Conservation (phyloP, 2,888 invertebrate genomes). For the Cephus rjabovi region DNA sequence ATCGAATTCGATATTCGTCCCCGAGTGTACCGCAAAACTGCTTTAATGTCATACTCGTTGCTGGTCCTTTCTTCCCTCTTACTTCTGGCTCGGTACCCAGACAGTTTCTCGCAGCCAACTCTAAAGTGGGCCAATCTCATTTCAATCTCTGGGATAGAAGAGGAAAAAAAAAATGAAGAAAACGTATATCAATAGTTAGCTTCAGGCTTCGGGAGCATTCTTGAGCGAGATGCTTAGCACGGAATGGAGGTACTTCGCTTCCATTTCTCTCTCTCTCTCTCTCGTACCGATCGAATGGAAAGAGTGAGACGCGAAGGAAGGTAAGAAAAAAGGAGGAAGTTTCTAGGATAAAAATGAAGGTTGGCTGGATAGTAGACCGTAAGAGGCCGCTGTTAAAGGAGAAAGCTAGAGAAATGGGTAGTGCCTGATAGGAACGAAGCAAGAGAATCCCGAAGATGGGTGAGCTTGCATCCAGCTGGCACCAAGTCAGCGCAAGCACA, state of each 20-base stretch:
- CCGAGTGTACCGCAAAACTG: neutral
- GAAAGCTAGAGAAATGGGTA: neutral
- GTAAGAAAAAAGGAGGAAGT: neutral
- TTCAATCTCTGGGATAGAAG: slow-evolving; percentile 9
- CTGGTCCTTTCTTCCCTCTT: neutral
- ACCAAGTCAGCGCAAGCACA: slow-evolving; percentile 3
- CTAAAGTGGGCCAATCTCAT: slow-evolving; percentile 11
- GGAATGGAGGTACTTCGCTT: neutral
- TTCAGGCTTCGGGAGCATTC: neutral
- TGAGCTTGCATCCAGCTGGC: slow-evolving; percentile 7
- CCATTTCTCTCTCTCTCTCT: neutral
- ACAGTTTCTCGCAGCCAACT: slow-evolving; percentile 1
- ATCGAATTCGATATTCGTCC: neutral
- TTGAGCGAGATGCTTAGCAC: neutral
- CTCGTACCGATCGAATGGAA: neutral
- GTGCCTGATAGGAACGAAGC: neutral
- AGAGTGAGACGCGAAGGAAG: neutral
- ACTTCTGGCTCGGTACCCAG: neutral
- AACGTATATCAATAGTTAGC: slow-evolving; percentile 12
- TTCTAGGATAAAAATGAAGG: neutral
- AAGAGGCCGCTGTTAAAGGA: neutral
- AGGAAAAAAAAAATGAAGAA: neutral
- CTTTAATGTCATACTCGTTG: neutral
- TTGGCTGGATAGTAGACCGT: neutral
- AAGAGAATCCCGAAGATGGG: neutral